These are phyloP conservation scores for Todiramphus chloris DNA, from an alignment of 2,113 vertebrate species.

Conservation along the genomic window DNA sequence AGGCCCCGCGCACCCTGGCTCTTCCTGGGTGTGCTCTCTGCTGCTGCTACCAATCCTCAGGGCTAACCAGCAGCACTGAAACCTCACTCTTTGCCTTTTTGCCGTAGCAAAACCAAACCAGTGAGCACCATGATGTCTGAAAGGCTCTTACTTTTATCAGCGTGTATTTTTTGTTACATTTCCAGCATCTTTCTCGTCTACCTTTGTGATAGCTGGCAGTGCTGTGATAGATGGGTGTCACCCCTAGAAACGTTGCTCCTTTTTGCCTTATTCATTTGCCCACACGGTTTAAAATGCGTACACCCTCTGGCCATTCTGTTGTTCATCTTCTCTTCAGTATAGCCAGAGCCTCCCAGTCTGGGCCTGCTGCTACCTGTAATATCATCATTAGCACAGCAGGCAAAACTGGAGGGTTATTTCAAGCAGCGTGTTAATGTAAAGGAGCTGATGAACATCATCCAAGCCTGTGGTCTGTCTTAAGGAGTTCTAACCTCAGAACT, in stretches of 20 bases:
- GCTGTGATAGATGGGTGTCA: neutral
- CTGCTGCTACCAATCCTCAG: accelerated
- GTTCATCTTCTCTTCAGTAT: neutral
- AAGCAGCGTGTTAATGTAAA: neutral
- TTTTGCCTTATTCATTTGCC: neutral
- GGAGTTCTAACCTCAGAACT: neutral
- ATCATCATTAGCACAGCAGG: neutral
- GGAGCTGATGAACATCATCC: neutral
- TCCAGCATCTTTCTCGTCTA: neutral
- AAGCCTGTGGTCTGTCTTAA: neutral
- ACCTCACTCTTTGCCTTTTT: neutral
- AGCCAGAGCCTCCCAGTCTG: neutral
- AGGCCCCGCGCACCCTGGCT: neutral
- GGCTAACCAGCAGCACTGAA: neutral
- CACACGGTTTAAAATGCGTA: neutral
- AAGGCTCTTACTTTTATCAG: neutral
- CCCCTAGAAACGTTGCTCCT: neutral
- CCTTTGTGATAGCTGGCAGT: neutral
- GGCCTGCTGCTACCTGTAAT: accelerated
- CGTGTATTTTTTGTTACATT: neutral
- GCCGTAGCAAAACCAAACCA: accelerated
- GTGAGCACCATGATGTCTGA: neutral
- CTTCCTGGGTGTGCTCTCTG: neutral
- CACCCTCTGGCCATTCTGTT: neutral
- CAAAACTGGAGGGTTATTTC: neutral